Percentiles rank a stretch among this genome's conserved stretches.
These are phyloP conservation scores for Numenius phaeopus DNA, from an alignment of 2,797 vertebrate species.

Conservation along the genomic window DNA sequence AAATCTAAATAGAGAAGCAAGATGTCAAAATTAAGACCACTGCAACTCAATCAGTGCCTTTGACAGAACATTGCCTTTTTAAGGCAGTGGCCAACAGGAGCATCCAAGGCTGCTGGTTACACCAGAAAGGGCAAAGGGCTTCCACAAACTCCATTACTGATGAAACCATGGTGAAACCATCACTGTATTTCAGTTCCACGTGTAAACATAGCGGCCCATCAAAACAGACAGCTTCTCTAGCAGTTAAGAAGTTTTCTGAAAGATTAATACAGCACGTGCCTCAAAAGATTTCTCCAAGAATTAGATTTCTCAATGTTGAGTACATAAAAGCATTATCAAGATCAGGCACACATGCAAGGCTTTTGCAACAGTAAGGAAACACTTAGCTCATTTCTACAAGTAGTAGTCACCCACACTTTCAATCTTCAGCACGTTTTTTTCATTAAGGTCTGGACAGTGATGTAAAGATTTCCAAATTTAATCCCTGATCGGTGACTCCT, in stretches of 20 bases:
- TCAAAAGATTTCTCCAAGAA: not conserved
- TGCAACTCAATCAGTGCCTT: not conserved
- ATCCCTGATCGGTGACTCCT: not conserved
- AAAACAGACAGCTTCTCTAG: not conserved
- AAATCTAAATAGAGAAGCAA: not conserved
- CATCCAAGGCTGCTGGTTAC: not conserved
- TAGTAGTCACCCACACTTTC: not conserved
- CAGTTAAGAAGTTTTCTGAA: not conserved
- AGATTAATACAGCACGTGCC: not conserved
- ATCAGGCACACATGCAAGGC: not conserved
- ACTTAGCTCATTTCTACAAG: not conserved
- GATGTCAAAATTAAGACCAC: not conserved
- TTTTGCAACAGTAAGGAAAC: not conserved
- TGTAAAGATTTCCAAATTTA: not conserved
- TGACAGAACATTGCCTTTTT: not conserved
- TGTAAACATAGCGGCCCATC: accelerated
- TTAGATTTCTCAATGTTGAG: not conserved
- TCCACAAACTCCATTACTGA: not conserved
- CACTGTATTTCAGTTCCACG: not conserved
- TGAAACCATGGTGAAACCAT: not conserved
- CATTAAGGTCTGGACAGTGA: accelerated
- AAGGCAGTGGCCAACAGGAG: not conserved
- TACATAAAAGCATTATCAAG: not conserved
- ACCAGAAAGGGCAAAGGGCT: not conserved
- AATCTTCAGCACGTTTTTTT: not conserved